phyloP scores from a whole-genome alignment of 1,140 invertebrate species.

The Dendroctonus ponderosae region DNA sequence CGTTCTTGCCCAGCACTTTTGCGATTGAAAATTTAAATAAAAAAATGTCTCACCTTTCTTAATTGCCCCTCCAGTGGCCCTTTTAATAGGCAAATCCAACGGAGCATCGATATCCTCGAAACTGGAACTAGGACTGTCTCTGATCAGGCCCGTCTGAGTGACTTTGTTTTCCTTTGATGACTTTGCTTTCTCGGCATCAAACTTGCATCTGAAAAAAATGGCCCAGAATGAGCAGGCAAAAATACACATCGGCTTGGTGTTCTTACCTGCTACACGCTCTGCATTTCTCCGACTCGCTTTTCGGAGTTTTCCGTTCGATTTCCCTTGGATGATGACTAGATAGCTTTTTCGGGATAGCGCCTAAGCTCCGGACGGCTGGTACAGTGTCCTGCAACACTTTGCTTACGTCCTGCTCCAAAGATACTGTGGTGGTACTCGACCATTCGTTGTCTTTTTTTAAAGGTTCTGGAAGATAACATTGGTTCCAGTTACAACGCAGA shows the following conservation, averaged over 20 bases:
- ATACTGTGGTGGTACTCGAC: constrained; percentile 56
- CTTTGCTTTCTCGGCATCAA: constrained; percentile 35
- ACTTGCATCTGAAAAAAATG: constrained; percentile 19
- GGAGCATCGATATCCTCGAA: constrained; percentile 47
- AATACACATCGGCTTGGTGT: neutral
- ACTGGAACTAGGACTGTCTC: constrained; percentile 37
- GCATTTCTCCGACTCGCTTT: constrained; percentile 47
- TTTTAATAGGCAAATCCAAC: neutral
- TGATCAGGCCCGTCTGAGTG: constrained; percentile 41
- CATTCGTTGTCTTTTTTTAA: constrained; percentile 56
- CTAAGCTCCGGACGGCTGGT: constrained; percentile 56
- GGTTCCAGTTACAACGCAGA: neutral
- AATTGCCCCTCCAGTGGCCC: constrained; percentile 4
- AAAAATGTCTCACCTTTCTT: constrained; percentile 27
- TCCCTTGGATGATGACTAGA: constrained; percentile 37
- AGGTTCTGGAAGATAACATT: constrained; percentile 35
- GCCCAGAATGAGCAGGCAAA: neutral
- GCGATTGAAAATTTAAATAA: too few relatives aligned
- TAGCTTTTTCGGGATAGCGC: constrained; percentile 71
- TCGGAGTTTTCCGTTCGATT: constrained; percentile 40
- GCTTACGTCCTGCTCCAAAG: constrained; percentile 56
- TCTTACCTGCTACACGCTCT: constrained; percentile 39
- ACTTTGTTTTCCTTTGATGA: constrained; percentile 47
- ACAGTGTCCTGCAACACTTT: constrained; percentile 49
- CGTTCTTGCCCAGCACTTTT: too few relatives aligned